A percentile compares a stretch with the other conserved stretches of the same genome.
phyloP scores from a whole-genome alignment of 2,113 vertebrate genomes.

The Gavialis gangeticus region DNA sequence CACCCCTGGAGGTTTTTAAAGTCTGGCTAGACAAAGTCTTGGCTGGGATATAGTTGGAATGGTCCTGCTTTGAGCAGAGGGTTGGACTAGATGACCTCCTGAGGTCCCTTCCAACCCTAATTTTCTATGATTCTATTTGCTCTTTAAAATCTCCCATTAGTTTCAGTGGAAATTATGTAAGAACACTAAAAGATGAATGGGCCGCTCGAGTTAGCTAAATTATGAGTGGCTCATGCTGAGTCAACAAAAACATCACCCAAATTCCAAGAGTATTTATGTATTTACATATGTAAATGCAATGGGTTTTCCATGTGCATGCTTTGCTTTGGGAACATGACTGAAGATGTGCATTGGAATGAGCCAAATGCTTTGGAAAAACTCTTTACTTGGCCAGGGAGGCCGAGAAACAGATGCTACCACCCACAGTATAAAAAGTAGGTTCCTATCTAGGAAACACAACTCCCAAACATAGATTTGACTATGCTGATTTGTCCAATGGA shows the following conservation, averaged over 20 bases:
- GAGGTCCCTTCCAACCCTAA: too few species aligned
- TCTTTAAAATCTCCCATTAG: not conserved
- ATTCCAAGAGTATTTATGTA: not conserved
- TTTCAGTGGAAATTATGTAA: not conserved
- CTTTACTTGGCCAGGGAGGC: not conserved
- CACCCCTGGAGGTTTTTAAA: too few species aligned
- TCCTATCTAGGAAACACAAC: not conserved
- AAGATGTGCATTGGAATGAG: not conserved
- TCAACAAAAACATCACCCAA: not conserved
- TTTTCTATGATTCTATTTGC: too few species aligned
- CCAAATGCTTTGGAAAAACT: too few species aligned
- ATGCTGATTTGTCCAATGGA: not conserved
- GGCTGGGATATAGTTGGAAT: too few species aligned
- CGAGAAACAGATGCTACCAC: not conserved
- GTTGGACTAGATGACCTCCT: too few species aligned
- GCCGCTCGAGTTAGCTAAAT: not conserved
- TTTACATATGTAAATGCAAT: rapidly evolving
- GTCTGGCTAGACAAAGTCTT: too few species aligned
- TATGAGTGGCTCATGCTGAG: not conserved
- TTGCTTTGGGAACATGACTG: not conserved
- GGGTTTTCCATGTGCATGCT: not conserved
- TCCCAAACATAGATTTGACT: not conserved
- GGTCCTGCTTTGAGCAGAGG: too few species aligned
- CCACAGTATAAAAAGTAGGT: not conserved
- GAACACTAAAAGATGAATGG: not conserved